Conservation (phyloP, 2,113 vertebrate genomes). For the Acanthochromis polyacanthus region DNA sequence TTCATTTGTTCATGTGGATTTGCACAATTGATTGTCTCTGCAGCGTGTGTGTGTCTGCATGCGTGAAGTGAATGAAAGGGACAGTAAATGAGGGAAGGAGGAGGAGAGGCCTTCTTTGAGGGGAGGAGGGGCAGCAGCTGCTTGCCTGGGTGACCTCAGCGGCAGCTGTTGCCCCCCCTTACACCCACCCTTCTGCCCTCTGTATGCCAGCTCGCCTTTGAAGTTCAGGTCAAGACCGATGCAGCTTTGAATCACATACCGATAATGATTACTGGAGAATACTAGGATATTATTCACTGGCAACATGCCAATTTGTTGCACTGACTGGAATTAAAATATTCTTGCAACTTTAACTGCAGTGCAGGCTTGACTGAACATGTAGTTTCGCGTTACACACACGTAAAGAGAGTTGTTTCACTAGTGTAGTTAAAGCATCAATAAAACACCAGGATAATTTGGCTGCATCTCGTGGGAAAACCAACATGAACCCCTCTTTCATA, state of each 20-base stretch:
- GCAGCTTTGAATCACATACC: constrained; percentile 60
- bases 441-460: neutral
- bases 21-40: constrained; percentile 10
- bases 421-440: neutral
- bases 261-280: constrained; percentile 55
- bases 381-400: neutral
- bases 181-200: constrained; percentile 23
- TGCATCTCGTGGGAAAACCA: neutral
- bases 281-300: constrained; percentile 9
- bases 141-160: constrained; percentile 79
- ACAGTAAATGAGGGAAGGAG: constrained; percentile 33
- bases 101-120: constrained; percentile 8
- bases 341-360: neutral
- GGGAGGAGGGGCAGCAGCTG: constrained; percentile 71
- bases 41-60: constrained; percentile 9
- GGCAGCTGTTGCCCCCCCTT: constrained; percentile 73
- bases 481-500: too few species aligned
- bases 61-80: constrained; percentile 47
- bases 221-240: constrained; percentile 72
- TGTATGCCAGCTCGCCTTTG: constrained; percentile 76
- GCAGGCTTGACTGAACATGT: neutral
- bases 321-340: neutral
- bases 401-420: neutral
- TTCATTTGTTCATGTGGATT: constrained; percentile 7
- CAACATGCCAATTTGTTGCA: neutral